These are phyloP conservation scores for Peromyscus nudipes DNA, from an alignment of 2,797 vertebrate species.

Conservation along the genomic window DNA sequence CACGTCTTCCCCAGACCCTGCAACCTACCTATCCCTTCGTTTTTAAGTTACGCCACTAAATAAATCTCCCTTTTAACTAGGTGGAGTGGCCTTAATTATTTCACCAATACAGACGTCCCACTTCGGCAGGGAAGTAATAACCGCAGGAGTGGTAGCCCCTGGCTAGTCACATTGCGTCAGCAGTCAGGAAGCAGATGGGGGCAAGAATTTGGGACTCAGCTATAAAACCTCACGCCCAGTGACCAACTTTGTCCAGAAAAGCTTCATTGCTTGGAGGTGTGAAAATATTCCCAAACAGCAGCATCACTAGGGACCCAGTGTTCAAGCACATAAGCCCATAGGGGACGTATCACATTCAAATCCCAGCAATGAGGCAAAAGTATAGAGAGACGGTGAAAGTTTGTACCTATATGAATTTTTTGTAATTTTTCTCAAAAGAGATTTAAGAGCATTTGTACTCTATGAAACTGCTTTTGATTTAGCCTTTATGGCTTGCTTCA, in stretches of 20 bases:
- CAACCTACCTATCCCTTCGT: too few species aligned
- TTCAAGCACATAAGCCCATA: background rate
- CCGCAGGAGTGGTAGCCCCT: too few species aligned
- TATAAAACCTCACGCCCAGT: background rate
- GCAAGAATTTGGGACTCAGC: background rate
- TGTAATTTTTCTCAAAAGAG: constrained; percentile 34
- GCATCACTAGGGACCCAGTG: background rate
- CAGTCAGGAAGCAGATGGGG: background rate
- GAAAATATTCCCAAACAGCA: background rate
- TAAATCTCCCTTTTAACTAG: too few species aligned
- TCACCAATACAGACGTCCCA: too few species aligned
- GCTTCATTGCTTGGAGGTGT: too few species aligned
- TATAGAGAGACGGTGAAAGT: background rate
- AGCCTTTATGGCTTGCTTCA: background rate
- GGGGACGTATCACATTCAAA: background rate
- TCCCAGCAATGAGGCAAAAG: background rate
- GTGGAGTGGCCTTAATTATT: too few species aligned
- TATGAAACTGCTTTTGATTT: constrained; percentile 1
- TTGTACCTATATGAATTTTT: background rate
- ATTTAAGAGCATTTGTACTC: background rate
- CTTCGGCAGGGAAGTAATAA: too few species aligned
- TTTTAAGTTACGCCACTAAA: too few species aligned
- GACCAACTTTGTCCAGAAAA: background rate
- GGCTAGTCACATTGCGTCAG: background rate
- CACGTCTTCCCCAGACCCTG: too few species aligned